A percentile compares a stretch with the other conserved stretches of the same genome.
phyloP scores from a whole-genome alignment of 1,140 invertebrate genomes.

The Glomeris maerens region DNA sequence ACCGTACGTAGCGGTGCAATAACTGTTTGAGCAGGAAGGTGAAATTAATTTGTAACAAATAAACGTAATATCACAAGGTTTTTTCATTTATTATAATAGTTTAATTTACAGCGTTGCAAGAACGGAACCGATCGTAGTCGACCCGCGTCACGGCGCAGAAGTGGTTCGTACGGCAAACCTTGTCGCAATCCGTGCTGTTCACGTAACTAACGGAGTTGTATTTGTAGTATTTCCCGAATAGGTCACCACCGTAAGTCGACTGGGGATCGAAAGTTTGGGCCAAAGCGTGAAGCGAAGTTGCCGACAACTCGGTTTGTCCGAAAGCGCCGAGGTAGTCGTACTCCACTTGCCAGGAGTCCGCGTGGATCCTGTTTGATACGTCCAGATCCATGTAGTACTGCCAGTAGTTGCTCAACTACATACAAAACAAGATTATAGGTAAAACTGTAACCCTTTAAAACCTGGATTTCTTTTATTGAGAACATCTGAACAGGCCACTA shows the following conservation, averaged over 20 bases:
- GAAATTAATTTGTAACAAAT: too few relatives aligned
- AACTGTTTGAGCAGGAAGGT: too few relatives aligned
- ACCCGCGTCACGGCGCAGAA: neutral
- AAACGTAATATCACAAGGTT: too few relatives aligned
- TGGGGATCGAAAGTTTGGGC: neutral
- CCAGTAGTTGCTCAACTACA: neutral
- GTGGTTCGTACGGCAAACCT: neutral
- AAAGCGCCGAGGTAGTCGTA: neutral
- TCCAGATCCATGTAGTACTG: neutral
- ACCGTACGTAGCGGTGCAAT: too few relatives aligned
- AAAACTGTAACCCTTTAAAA: neutral
- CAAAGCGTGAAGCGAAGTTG: neutral
- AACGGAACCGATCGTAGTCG: neutral
- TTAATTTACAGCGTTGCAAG: too few relatives aligned
- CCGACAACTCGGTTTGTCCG: neutral
- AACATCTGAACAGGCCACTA: too few relatives aligned
- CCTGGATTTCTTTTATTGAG: too few relatives aligned
- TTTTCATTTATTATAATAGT: too few relatives aligned
- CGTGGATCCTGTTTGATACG: neutral
- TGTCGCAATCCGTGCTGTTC: neutral
- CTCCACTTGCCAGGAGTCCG: neutral
- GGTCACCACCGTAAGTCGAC: too few relatives aligned
- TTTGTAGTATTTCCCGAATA: neutral
- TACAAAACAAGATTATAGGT: neutral
- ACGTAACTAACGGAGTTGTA: neutral